Base-by-base conservation (phyloP, 2,888 invertebrate genomes). In the Vesta saturnalis region DNA sequence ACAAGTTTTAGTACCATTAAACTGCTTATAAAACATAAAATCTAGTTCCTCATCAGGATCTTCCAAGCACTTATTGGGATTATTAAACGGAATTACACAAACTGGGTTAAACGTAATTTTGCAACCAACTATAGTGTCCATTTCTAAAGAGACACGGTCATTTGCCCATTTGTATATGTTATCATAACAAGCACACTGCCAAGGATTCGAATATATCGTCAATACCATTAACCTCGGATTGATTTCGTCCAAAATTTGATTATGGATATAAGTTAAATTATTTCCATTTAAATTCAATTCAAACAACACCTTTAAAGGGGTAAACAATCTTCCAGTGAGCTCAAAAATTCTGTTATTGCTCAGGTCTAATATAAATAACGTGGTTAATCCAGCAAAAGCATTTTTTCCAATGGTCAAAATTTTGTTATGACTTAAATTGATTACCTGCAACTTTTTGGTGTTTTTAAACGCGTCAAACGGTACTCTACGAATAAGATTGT, bases 371-470 rank as follows among this genome's bases (percentile, higher is more conserved):
- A 60, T 54, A n/a, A 52, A 21, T 47, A 72, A 43, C n/a, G 47
- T 65, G 6, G 16, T 49, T 49, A 72, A 15, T 8, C 67, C 54
- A 8, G 64, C 65, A 22, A 72, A 70, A 8, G 72, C 58, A 10
- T 18, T 56, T 18, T 64, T 65, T 15, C 60, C 63, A n/a, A 72
- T 60, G 22, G 64, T 56, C 0, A 63, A 18, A 15, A 72, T 67
- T 21, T 56, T 23, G 18, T 72, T 72, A 18, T 70, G 12, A 18
- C 63, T 65, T 3, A 72, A n/a, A 60, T 67, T 54, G 16, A 72
- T 47, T 12, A 52, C 65, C 22, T 64, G 52, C 35, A 72, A 21
- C 1, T 64, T 55, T 15, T 55, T 43, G 14, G 59, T 47, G n/a
- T 60, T 35, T 23, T 39, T 56, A 6, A 72, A 67, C 1, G 67